phyloP scores from a whole-genome alignment of 2,888 invertebrate genomes.

The Matsumyia berberina region DNA sequence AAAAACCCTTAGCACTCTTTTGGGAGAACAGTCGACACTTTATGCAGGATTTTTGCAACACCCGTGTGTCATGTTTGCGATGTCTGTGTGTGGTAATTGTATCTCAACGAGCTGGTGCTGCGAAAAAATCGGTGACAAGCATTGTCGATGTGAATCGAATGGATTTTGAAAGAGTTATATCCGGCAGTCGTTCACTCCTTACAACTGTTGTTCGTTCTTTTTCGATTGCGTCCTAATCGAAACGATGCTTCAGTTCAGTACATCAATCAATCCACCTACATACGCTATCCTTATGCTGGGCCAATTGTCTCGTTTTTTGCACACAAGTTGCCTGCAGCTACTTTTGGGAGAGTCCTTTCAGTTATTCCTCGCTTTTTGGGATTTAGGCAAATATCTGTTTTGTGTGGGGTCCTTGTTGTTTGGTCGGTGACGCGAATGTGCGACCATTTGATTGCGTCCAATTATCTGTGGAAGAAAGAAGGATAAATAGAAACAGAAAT shows the following conservation, averaged over 20 bases:
- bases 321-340: slow-evolving; percentile 23
- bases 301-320: slow-evolving; percentile 8
- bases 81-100: slow-evolving; percentile 71
- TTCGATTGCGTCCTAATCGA: slow-evolving; percentile 50
- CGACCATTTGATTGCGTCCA: slow-evolving; percentile 74
- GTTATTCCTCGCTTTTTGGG: neutral
- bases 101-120: slow-evolving; percentile 62
- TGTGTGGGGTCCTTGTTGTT: slow-evolving; percentile 46
- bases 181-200: slow-evolving; percentile 61
- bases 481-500: slow-evolving; percentile 33
- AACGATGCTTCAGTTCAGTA: slow-evolving; percentile 55
- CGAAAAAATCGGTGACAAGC: slow-evolving; percentile 59
- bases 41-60: slow-evolving; percentile 60
- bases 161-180: slow-evolving; percentile 66
- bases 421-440: slow-evolving; percentile 70
- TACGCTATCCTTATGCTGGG: slow-evolving; percentile 17
- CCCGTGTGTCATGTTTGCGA: slow-evolving; percentile 58
- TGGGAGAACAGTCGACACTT: slow-evolving; percentile 61
- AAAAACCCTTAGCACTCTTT: slow-evolving; percentile 39
- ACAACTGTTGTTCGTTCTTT: slow-evolving; percentile 36
- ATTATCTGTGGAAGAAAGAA: slow-evolving; percentile 66
- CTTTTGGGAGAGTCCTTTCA: slow-evolving; percentile 25
- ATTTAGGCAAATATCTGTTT: slow-evolving; percentile 52
- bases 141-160: slow-evolving; percentile 68
- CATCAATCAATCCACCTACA: slow-evolving; percentile 29